phyloP scores from a whole-genome alignment of 2,113 vertebrate genomes.

The Steatornis caripensis region DNA sequence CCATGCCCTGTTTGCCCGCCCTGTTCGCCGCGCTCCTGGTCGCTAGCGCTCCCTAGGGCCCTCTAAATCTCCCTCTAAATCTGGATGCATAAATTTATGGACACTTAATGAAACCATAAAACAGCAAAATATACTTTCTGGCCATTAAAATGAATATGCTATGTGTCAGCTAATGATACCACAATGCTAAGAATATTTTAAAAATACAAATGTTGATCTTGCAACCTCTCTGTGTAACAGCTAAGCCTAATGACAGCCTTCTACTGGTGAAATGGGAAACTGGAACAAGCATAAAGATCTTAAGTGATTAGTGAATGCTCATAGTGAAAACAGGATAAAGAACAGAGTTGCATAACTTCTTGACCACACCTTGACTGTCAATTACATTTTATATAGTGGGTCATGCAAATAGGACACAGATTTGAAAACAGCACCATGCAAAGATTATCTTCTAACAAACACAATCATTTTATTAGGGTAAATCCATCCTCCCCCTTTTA shows the following conservation, averaged over 20 bases:
- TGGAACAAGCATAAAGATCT: not conserved
- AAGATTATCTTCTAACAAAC: not conserved
- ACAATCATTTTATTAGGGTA: not conserved
- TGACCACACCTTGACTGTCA: not conserved
- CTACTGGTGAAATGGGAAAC: not conserved
- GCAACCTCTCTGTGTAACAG: not conserved
- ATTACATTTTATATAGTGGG: not conserved
- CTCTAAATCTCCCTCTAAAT: no score
- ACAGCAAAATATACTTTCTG: not conserved
- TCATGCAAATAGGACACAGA: not conserved
- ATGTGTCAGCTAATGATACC: not conserved
- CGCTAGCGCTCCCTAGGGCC: no score
- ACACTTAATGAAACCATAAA: not conserved
- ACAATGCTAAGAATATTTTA: not conserved
- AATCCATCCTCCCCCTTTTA: not conserved
- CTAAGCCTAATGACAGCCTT: not conserved
- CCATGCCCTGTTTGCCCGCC: no score
- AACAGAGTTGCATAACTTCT: not conserved
- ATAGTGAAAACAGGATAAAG: not conserved
- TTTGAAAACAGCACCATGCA: not conserved
- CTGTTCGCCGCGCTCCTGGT: no score
- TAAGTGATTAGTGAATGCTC: not conserved
- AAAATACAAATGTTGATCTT: not conserved
- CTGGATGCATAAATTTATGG: not conserved
- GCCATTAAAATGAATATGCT: not conserved